phyloP scores from a whole-genome alignment of 2,797 vertebrate genomes.

The Tadarida brasiliensis region DNA sequence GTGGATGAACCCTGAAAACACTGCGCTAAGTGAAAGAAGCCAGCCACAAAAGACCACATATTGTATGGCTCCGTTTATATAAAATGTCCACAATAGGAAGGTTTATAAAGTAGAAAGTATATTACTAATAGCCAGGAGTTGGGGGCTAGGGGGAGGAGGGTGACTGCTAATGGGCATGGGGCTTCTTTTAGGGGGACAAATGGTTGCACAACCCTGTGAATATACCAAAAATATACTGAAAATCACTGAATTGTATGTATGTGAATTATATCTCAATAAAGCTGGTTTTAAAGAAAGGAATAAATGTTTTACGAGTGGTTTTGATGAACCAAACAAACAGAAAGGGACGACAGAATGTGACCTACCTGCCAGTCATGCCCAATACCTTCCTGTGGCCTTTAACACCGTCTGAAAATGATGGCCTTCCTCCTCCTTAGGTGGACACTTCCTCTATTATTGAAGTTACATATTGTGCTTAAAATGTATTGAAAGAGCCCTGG shows the following conservation, averaged over 20 bases:
- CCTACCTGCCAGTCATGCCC: not conserved
- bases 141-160: not conserved
- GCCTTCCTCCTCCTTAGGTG: not conserved
- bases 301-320: conserved; percentile 33
- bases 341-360: not conserved
- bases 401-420: not conserved
- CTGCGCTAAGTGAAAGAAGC: not conserved
- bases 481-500: not conserved
- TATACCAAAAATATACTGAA: not conserved
- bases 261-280: conserved; percentile 56
- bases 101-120: not conserved
- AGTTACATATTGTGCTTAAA: not conserved
- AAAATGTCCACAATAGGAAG: conserved; percentile 9
- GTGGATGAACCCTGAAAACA: not conserved
- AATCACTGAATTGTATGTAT: not conserved
- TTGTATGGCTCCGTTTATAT: not conserved
- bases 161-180: not conserved
- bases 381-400: not conserved
- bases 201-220: not conserved
- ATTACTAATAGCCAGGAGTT: not conserved
- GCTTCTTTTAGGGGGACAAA: not conserved
- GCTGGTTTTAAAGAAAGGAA: conserved; percentile 46
- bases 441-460: not conserved
- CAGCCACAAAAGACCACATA: not conserved
- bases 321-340: conserved; percentile 48